Conservation (phyloP, 2,113 vertebrate species). For the Otus sunia region DNA sequence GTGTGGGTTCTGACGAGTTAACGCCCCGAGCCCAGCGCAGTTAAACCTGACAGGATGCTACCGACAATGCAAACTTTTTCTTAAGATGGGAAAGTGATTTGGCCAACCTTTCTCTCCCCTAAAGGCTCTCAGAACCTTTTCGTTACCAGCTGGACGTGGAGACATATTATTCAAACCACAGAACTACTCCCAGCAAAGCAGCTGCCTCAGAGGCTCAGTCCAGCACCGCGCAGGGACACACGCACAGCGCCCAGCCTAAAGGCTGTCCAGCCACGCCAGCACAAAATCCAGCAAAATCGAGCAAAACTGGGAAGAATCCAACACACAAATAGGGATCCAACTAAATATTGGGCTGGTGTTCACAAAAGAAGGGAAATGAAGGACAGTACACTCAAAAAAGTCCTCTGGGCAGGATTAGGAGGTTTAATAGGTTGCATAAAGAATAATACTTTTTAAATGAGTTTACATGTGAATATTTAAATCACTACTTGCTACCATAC, state of each 20-base stretch:
- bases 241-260: background rate
- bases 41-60: background rate
- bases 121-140: background rate
- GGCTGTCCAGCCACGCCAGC: background rate
- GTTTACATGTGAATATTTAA: background rate
- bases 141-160: accelerated
- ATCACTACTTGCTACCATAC: background rate
- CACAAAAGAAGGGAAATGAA: background rate
- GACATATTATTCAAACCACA: too few relatives aligned
- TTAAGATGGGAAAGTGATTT: background rate
- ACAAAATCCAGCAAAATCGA: background rate
- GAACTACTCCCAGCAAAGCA: background rate
- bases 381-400: background rate
- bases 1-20: background rate
- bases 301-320: background rate
- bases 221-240: accelerated
- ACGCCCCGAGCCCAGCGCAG: accelerated
- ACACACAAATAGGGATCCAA: background rate
- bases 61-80: too few relatives aligned
- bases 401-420: background rate
- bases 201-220: background rate
- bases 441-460: background rate
- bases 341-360: background rate
- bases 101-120: background rate
- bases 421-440: background rate